Percentiles rank a stretch among this genome's conserved stretches.
Evolutionary conservation across 2,888 invertebrate species (phyloP).

Genomic region (Agrochola macilenta): DNA sequence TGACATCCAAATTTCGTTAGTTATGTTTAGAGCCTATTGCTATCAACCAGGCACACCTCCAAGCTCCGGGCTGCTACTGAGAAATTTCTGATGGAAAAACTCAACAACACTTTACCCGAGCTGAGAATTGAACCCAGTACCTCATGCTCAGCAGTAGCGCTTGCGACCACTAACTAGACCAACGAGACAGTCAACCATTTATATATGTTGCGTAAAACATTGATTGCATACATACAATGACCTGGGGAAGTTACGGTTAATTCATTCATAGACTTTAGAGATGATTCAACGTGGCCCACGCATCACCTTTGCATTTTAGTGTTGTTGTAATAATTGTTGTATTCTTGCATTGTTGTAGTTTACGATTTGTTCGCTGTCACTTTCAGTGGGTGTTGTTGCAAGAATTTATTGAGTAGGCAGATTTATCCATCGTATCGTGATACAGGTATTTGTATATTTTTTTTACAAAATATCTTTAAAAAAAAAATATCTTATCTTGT

Average conservation of each 20-base stretch:
- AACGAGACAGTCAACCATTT: slow-evolving; percentile 5
- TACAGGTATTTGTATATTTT: no score
- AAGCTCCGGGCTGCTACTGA: not conserved
- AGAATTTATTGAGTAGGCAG: not conserved
- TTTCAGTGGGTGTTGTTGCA: slow-evolving; percentile 35
- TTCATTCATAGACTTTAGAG: slow-evolving; percentile 49
- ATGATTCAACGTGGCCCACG: slow-evolving; percentile 53
- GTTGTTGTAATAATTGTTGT: slow-evolving; percentile 31
- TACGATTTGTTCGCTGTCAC: slow-evolving; percentile 27
- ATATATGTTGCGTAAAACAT: slow-evolving; percentile 60
- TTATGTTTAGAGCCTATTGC: not conserved
- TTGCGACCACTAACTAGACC: not conserved
- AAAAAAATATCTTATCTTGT: not conserved
- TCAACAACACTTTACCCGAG: not conserved
- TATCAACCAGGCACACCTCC: not conserved
- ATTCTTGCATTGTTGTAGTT: slow-evolving; percentile 39
- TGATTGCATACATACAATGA: slow-evolving; percentile 47
- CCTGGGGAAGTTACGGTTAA: slow-evolving; percentile 30
- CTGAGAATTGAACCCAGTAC: not conserved
- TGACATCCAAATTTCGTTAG: not conserved
- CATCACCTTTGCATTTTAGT: slow-evolving; percentile 39
- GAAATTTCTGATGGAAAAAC: not conserved
- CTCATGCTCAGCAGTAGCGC: not conserved
- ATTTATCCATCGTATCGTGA: not conserved
- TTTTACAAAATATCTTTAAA: not conserved